A percentile compares a stretch with the other conserved stretches of the same genome.
Conservation (phyloP, 2,888 invertebrate genomes). For the Acronicta leporina region DNA sequence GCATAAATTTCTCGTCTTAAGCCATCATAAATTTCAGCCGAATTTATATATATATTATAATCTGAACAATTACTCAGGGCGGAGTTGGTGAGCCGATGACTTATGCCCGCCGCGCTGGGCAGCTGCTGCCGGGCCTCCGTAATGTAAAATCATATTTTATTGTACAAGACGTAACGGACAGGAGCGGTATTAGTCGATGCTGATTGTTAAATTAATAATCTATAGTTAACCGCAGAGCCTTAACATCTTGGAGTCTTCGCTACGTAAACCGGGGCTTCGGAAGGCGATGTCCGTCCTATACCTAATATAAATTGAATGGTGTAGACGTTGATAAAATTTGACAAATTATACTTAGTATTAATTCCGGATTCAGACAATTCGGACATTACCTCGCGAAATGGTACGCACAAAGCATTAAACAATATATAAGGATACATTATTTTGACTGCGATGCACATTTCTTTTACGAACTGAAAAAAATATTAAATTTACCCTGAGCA, state of each 20-base stretch:
- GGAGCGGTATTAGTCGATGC: slow-evolving; percentile 53
- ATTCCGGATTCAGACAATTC: too few relatives aligned
- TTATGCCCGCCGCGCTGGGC: slow-evolving; percentile 61
- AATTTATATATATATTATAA: slow-evolving; percentile 79
- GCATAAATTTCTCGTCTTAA: slow-evolving; percentile 74
- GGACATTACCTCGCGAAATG: too few relatives aligned
- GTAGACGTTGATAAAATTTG: too few relatives aligned
- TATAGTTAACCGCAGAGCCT: slow-evolving; percentile 27
- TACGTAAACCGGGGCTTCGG: neutral
- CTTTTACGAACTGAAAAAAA: too few relatives aligned
- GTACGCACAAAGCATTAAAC: too few relatives aligned
- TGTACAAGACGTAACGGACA: slow-evolving; percentile 46
- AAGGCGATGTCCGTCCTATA: too few relatives aligned
- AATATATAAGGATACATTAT: too few relatives aligned
- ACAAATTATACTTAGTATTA: too few relatives aligned
- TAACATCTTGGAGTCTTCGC: neutral
- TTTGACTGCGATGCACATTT: too few relatives aligned
- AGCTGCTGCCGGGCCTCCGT: slow-evolving; percentile 51
- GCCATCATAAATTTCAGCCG: slow-evolving; percentile 72
- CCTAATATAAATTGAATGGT: too few relatives aligned
- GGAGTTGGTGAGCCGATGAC: slow-evolving; percentile 64
- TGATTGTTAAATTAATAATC: slow-evolving; percentile 56
- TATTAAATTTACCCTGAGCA: too few relatives aligned
- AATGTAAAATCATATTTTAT: slow-evolving; percentile 70
- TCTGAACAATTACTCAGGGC: slow-evolving; percentile 77